These are phyloP conservation scores for Conopomorpha cramerella DNA, from an alignment of 1,140 invertebrate species.

Conservation along the genomic window DNA sequence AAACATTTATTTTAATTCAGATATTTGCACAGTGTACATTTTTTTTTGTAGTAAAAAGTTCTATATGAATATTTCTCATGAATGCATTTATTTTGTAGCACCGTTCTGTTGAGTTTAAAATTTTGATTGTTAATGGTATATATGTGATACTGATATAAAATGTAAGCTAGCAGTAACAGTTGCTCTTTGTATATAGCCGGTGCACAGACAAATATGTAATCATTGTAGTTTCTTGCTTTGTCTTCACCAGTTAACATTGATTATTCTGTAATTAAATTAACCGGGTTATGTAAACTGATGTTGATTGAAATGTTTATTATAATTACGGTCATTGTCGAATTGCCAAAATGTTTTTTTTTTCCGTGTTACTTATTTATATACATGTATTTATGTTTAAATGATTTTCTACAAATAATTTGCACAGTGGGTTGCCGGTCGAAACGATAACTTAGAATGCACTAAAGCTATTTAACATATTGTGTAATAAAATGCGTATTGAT, in stretches of 20 bases:
- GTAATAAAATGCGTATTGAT: slow-evolving; percentile 15
- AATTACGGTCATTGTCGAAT: slow-evolving; percentile 36
- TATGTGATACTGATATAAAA: not conserved
- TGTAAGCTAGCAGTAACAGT: not conserved
- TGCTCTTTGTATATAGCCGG: too few relatives aligned
- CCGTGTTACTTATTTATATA: not conserved
- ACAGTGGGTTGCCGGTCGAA: not conserved
- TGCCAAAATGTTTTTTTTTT: slow-evolving; percentile 19
- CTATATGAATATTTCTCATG: too few relatives aligned
- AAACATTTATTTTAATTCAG: too few relatives aligned
- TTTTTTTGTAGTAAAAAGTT: too few relatives aligned
- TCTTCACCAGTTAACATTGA: not conserved
- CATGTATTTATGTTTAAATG: too few relatives aligned
- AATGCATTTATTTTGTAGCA: too few relatives aligned
- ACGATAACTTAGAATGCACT: slow-evolving; percentile 14
- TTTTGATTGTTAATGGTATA: too few relatives aligned
- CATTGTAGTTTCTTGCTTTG: too few relatives aligned
- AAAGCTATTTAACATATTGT: slow-evolving; percentile 15
- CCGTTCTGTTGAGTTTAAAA: too few relatives aligned
- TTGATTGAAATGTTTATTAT: slow-evolving; percentile 1
- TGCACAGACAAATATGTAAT: too few relatives aligned
- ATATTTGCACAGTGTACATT: too few relatives aligned
- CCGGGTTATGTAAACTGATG: not conserved
- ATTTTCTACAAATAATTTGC: slow-evolving; percentile 11
- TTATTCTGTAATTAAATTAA: not conserved